A percentile compares a stretch with the other conserved stretches of the same genome.
These are phyloP conservation scores for Eucriotettix oculatus DNA, from an alignment of 2,888 invertebrate species.

Conservation along the genomic window DNA sequence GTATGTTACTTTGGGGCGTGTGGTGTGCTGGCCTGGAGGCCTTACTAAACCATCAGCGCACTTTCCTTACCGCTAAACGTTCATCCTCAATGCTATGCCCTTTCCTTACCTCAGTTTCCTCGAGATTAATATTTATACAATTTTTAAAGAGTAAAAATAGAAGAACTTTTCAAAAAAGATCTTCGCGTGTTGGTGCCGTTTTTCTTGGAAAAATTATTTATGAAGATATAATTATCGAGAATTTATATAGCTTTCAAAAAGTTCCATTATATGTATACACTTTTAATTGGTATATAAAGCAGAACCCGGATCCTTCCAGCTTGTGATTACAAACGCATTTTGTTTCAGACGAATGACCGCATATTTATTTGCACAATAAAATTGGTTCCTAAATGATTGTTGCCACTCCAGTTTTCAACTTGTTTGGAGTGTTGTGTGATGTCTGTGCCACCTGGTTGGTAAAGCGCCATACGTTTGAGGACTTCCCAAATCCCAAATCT, in stretches of 20 bases:
- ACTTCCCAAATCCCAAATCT: too few relatives aligned
- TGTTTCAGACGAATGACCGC: too few relatives aligned
- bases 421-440: background rate
- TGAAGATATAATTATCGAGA: conserved; percentile 3
- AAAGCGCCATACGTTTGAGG: background rate
- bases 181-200: conserved; percentile 11
- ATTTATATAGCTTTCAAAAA: conserved; percentile 7
- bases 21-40: conserved; percentile 12
- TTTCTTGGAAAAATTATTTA: conserved; percentile 2
- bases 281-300: background rate
- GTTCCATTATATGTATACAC: conserved; percentile 4
- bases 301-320: too few relatives aligned
- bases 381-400: too few relatives aligned
- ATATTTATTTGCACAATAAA: too few relatives aligned
- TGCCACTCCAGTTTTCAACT: too few relatives aligned
- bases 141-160: conserved; percentile 5
- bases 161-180: conserved; percentile 4
- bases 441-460: background rate
- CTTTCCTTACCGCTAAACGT: conserved; percentile 9
- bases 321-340: too few relatives aligned
- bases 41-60: conserved; percentile 12
- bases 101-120: conserved; percentile 10
- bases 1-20: conserved; percentile 14
- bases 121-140: conserved; percentile 6
- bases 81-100: conserved; percentile 14